These are phyloP conservation scores for Nannobrachium achirus DNA, from an alignment of 2,113 vertebrate species.

Conservation along the genomic window DNA sequence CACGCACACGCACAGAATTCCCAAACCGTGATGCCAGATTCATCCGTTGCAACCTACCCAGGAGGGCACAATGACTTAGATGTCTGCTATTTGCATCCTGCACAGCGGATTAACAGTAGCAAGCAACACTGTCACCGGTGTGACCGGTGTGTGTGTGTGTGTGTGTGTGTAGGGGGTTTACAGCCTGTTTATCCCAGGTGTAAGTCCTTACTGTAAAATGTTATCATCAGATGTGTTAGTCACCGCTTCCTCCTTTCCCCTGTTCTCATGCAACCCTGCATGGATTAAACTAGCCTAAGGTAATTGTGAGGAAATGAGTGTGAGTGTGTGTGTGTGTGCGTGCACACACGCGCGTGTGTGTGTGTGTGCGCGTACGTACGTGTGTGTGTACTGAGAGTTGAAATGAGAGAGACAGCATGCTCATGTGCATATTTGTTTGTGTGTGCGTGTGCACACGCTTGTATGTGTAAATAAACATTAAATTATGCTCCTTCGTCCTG, in stretches of 20 bases:
- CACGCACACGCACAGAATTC: too few relatives aligned
- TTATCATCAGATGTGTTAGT: conserved; percentile 65
- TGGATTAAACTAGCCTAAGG: conserved; percentile 25
- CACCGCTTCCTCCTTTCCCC: conserved; percentile 47
- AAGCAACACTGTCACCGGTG: conserved; percentile 49
- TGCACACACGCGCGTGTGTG: neutral
- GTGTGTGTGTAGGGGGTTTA: conserved; percentile 8
- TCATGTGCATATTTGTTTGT: too few relatives aligned
- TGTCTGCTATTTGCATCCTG: conserved; percentile 64
- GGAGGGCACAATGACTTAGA: conserved; percentile 46
- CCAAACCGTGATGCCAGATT: conserved; percentile 24
- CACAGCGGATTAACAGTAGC: conserved; percentile 49
- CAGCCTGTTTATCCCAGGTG: conserved; percentile 7
- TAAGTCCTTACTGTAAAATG: conserved; percentile 45
- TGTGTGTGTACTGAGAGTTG: too few relatives aligned
- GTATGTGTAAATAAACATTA: neutral
- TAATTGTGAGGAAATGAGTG: conserved; percentile 12
- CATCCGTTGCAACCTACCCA: conserved; percentile 27
- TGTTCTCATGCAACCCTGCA: conserved; percentile 40
- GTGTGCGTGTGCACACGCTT: neutral
- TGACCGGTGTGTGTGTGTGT: conserved; percentile 18
- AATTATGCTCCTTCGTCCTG: conserved; percentile 4
- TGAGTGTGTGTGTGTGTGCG: neutral
- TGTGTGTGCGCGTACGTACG: neutral
- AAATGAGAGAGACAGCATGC: too few relatives aligned